phyloP scores from a whole-genome alignment of 1,140 invertebrate species.

The Trichonephila clavipes region DNA sequence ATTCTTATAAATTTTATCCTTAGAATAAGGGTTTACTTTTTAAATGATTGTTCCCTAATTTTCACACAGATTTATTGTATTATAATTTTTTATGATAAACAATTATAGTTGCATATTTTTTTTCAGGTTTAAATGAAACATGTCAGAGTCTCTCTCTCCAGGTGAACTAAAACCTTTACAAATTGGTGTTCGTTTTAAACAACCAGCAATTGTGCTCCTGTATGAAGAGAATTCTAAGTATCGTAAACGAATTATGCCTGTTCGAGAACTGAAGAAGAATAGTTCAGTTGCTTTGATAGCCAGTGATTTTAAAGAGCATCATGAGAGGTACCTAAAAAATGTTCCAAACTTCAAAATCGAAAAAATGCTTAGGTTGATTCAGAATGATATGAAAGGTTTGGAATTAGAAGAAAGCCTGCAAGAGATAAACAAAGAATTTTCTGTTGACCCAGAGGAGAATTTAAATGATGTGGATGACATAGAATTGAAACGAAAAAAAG shows the following conservation, averaged over 20 bases:
- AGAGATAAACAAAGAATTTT: slow-evolving; percentile 78
- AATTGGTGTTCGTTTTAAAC: slow-evolving; percentile 80
- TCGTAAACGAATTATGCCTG: slow-evolving; percentile 80
- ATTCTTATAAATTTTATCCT: too few species aligned
- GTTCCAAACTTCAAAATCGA: slow-evolving; percentile 78
- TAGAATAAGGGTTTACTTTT: too few species aligned
- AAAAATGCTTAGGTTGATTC: slow-evolving; percentile 78
- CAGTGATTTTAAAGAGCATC: slow-evolving; percentile 79
- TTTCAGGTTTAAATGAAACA: not conserved
- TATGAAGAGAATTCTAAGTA: slow-evolving; percentile 79
- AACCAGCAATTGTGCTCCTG: slow-evolving; percentile 80
- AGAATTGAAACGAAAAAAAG: slow-evolving; percentile 81
- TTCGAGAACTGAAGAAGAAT: slow-evolving; percentile 80
- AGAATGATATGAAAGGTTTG: slow-evolving; percentile 79
- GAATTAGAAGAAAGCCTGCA: slow-evolving; percentile 78
- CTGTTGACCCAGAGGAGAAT: slow-evolving; percentile 82
- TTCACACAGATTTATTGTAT: too few species aligned
- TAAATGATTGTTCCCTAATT: too few species aligned
- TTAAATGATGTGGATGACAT: slow-evolving; percentile 82
- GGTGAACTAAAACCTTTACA: slow-evolving; percentile 31
- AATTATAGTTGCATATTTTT: not conserved
- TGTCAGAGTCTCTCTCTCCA: not conserved
- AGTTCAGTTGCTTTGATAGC: slow-evolving; percentile 78
- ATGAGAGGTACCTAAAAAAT: slow-evolving; percentile 79
- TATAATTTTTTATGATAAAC: too few species aligned